These are phyloP conservation scores for Eumerus sabulonum DNA, from an alignment of 2,888 invertebrate species.

Conservation along the genomic window DNA sequence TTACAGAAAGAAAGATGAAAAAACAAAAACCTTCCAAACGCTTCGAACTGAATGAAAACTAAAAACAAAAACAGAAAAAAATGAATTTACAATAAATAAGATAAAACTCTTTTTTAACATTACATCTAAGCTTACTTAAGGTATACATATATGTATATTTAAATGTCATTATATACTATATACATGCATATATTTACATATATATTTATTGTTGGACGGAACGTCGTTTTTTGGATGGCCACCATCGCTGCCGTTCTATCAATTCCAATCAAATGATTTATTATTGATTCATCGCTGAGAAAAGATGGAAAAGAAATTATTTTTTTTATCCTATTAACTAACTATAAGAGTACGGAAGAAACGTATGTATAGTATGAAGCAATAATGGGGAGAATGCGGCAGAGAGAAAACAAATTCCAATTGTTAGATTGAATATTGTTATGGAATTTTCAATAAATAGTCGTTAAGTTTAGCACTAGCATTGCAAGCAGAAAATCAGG, in stretches of 20 bases:
- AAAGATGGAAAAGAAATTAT: slow-evolving; percentile 9
- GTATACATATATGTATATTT: not conserved
- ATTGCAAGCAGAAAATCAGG: too few species aligned
- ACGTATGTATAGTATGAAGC: not conserved
- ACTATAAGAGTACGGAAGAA: too few species aligned
- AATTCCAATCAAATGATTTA: slow-evolving; percentile 39
- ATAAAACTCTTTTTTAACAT: slow-evolving; percentile 22
- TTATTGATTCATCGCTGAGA: slow-evolving; percentile 36
- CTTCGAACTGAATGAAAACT: slow-evolving; percentile 12
- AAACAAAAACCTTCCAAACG: slow-evolving; percentile 15
- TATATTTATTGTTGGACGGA: slow-evolving; percentile 58
- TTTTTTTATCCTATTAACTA: not conserved
- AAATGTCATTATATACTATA: slow-evolving; percentile 18
- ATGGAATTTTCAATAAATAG: slow-evolving; percentile 47
- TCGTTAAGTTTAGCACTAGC: slow-evolving; percentile 50
- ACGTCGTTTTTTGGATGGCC: slow-evolving; percentile 18
- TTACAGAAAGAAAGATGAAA: slow-evolving; percentile 8
- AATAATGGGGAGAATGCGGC: slow-evolving; percentile 7
- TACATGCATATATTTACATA: slow-evolving; percentile 43
- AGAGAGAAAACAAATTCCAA: slow-evolving; percentile 11
- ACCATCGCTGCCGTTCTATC: slow-evolving; percentile 10
- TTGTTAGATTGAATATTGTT: slow-evolving; percentile 36
- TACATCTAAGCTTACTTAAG: slow-evolving; percentile 14
- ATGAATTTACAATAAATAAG: slow-evolving; percentile 9
- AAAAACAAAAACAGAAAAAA: too few species aligned